Evolutionary conservation across 1,140 invertebrate species (phyloP).

Genomic region (Monomorium pharaonis): DNA sequence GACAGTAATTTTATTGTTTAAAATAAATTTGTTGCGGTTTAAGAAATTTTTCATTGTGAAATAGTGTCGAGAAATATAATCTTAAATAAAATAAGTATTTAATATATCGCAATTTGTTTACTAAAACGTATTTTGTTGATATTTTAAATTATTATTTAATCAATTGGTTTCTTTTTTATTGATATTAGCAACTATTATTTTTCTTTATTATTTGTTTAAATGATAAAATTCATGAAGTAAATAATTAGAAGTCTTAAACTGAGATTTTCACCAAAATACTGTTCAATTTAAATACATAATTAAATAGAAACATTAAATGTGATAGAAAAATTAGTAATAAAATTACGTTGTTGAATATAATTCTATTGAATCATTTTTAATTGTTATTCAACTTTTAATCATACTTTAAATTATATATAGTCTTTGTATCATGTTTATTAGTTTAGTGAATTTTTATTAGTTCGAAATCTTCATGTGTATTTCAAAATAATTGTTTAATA

Average conservation of each 20-base stretch:
- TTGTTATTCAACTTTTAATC: neutral
- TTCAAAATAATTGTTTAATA: neutral
- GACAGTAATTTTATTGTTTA: neutral
- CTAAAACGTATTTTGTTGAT: neutral
- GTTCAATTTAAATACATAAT: neutral
- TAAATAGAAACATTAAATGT: neutral
- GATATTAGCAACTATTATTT: neutral
- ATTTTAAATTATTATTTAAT: constrained; percentile 5
- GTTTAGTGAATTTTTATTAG: neutral
- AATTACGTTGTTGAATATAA: neutral
- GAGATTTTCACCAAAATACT: neutral
- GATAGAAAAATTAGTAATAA: neutral
- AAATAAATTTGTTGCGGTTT: neutral
- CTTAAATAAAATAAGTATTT: neutral
- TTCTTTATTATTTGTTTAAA: neutral
- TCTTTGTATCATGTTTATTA: neutral
- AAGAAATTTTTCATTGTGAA: neutral
- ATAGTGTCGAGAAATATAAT: neutral
- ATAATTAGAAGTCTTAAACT: no score
- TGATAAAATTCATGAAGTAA: neutral
- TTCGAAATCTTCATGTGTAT: neutral
- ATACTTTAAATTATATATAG: neutral
- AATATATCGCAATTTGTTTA: constrained; percentile 17
- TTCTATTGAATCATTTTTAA: neutral
- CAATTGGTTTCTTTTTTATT: neutral